Conservation (phyloP, 2,888 invertebrate genomes). For the Sarcophaga subvicina region DNA sequence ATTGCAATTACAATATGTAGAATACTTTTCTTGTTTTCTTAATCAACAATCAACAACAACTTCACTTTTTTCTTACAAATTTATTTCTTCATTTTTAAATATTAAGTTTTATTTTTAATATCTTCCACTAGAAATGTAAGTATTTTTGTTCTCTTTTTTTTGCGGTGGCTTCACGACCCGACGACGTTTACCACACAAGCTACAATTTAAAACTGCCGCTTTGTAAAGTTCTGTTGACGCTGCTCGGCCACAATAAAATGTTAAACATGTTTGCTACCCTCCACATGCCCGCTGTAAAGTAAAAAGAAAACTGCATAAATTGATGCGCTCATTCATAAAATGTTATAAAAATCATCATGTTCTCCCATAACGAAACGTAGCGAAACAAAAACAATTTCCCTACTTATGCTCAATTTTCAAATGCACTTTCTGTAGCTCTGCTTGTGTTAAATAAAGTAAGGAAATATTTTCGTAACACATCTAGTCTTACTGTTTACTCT, state of each 20-base stretch:
- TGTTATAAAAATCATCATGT: conserved; percentile 38
- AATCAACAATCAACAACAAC: conserved; percentile 2
- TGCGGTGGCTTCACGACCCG: conserved; percentile 74
- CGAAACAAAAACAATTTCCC: not conserved
- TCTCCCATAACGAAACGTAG: not conserved
- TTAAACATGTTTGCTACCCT: conserved; percentile 60
- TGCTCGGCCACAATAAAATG: conserved; percentile 66
- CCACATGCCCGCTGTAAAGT: not conserved
- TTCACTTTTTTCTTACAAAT: not conserved
- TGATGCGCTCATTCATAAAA: conserved; percentile 67
- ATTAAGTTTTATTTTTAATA: conserved; percentile 42
- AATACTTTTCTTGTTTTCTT: conserved; percentile 34
- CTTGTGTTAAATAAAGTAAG: not conserved
- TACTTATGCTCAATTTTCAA: conserved; percentile 30
- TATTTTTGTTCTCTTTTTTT: conserved; percentile 30
- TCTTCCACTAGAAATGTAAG: conserved; percentile 38
- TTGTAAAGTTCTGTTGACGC: conserved; percentile 68
- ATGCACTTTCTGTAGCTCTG: conserved; percentile 30
- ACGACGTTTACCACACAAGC: conserved; percentile 80
- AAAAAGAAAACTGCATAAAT: conserved; percentile 56
- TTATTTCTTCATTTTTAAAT: conserved; percentile 49
- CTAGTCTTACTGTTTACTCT: conserved; percentile 27
- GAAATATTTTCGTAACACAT: not conserved
- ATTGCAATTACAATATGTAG: too few species aligned
- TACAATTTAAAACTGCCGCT: conserved; percentile 78